Evolutionary conservation across 2,888 invertebrate genomes (phyloP).

Genomic region (Seira ritae): DNA sequence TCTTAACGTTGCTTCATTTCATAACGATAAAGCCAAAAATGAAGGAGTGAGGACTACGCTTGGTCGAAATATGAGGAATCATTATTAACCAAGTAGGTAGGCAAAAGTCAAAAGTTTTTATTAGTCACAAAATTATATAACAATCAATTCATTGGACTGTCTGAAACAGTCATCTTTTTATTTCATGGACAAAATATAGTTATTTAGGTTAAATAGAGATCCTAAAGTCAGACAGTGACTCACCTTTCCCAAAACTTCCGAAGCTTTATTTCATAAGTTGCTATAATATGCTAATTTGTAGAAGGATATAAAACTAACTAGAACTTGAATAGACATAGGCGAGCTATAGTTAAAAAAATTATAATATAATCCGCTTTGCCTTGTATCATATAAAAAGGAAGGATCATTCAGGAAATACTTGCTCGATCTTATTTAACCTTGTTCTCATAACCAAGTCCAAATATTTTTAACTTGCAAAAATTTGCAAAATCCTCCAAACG

Average conservation of each 20-base stretch:
- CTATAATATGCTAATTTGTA: constrained; percentile 5
- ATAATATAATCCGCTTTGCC: constrained; percentile 26
- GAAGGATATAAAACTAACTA: not conserved
- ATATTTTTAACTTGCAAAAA: constrained; percentile 16
- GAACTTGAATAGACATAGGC: not conserved
- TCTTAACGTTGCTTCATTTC: too few relatives aligned
- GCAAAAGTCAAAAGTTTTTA: too few relatives aligned
- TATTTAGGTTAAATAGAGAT: not conserved
- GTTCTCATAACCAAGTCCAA: constrained; percentile 55
- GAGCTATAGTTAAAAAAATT: not conserved
- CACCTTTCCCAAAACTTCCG: not conserved
- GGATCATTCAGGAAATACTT: constrained; percentile 23
- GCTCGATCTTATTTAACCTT: constrained; percentile 41
- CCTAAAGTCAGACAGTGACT: not conserved
- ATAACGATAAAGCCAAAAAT: too few relatives aligned
- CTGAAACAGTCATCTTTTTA: too few relatives aligned
- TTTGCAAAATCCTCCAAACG: not conserved
- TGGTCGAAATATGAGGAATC: too few relatives aligned
- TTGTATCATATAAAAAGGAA: constrained; percentile 42
- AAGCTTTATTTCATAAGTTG: constrained; percentile 11
- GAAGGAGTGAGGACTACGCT: too few relatives aligned
- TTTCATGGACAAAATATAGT: too few relatives aligned
- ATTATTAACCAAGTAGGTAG: too few relatives aligned
- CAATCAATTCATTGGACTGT: too few relatives aligned
- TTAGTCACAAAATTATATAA: too few relatives aligned